Percentiles rank a stretch among this genome's conserved stretches.
Evolutionary conservation across 2,113 vertebrate genomes (phyloP).

Genomic region (Eclectus roratus): DNA sequence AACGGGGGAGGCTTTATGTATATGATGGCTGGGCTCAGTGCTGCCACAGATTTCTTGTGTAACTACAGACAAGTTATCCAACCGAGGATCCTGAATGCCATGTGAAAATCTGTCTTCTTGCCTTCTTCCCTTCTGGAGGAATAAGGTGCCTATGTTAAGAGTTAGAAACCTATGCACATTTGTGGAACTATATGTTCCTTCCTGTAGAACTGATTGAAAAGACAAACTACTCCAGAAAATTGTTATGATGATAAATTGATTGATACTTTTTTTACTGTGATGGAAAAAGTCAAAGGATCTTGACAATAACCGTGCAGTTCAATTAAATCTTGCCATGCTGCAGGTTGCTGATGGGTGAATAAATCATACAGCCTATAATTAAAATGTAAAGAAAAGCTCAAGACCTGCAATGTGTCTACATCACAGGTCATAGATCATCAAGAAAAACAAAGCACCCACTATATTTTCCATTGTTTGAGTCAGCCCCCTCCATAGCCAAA

Average conservation of each 20-base stretch:
- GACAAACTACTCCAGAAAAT: background rate
- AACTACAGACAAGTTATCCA: background rate
- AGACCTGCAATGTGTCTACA: background rate
- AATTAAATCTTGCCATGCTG: background rate
- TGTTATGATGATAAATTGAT: background rate
- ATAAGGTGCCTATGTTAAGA: background rate
- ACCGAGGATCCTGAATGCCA: background rate
- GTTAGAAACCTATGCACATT: background rate
- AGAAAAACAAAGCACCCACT: background rate
- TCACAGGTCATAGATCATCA: background rate
- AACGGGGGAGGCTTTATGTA: background rate
- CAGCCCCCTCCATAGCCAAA: background rate
- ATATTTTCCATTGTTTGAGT: background rate
- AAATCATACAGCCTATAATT: background rate
- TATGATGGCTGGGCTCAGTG: background rate
- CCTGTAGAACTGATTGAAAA: background rate
- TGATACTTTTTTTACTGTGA: background rate
- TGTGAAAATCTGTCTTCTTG: background rate
- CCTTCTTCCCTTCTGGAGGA: background rate
- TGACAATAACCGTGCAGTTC: background rate
- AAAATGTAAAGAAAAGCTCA: background rate
- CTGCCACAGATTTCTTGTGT: background rate
- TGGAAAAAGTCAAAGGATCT: background rate
- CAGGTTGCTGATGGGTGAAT: background rate
- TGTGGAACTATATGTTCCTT: background rate